Evolutionary conservation across 2,797 vertebrate species (phyloP).

Genomic region (Parambassis ranga): DNA sequence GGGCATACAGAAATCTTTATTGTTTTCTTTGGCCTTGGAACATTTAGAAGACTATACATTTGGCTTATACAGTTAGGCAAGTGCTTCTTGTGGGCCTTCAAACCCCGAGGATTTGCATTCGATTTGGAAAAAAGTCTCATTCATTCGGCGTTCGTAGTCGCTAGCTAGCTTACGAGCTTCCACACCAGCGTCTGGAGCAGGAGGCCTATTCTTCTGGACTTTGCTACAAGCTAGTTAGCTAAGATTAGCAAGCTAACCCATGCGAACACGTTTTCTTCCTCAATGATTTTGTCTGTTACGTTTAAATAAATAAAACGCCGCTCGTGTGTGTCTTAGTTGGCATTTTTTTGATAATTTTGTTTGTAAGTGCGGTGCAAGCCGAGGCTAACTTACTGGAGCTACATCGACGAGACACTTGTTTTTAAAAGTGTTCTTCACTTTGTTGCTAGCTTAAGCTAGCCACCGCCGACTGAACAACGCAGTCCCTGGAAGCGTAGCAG

Average conservation of each 20-base stretch:
- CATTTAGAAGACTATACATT: background rate
- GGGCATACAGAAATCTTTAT: constrained; percentile 67
- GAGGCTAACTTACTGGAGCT: background rate
- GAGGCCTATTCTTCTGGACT: constrained; percentile 73
- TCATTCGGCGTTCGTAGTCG: constrained; percentile 52
- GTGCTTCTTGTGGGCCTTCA: background rate
- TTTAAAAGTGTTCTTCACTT: constrained; percentile 61
- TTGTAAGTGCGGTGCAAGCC: background rate
- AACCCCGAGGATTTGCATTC: background rate
- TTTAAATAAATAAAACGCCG: constrained; percentile 11
- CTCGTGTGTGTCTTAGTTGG: background rate
- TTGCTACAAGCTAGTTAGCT: constrained; percentile 67
- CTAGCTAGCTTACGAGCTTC: constrained; percentile 30
- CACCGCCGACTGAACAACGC: constrained; percentile 58
- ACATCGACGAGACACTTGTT: constrained; percentile 19
- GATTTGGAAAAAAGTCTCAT: constrained; percentile 38
- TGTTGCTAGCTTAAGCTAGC: constrained; percentile 74
- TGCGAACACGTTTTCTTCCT: constrained; percentile 71
- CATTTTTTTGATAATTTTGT: background rate
- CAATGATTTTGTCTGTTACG: constrained; percentile 28
- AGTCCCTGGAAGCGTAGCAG: constrained; percentile 39
- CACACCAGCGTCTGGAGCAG: constrained; percentile 23
- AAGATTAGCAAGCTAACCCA: constrained; percentile 64
- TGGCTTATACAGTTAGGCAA: background rate
- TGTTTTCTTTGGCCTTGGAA: constrained; percentile 34